Conservation (phyloP, 2,888 invertebrate genomes). For the Rhimphoctona megacephalus region DNA sequence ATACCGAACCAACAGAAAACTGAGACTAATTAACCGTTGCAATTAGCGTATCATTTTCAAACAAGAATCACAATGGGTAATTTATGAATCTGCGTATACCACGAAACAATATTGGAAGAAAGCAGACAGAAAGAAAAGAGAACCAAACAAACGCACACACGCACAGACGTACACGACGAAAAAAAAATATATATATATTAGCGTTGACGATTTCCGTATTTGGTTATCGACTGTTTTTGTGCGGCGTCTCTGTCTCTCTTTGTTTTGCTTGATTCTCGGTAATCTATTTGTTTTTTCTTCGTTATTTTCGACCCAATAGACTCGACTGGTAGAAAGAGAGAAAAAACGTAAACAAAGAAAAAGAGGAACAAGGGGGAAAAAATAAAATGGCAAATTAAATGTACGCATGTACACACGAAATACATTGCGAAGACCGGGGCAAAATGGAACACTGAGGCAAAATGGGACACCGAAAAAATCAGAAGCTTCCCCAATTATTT, state of each 20-base stretch:
- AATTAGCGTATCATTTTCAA: conserved; percentile 55
- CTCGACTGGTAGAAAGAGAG: conserved; percentile 19
- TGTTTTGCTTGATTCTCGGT: conserved; percentile 22
- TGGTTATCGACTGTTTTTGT: conserved; percentile 41
- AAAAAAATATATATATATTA: conserved; percentile 13
- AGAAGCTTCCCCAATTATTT: no score
- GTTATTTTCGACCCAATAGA: conserved; percentile 53
- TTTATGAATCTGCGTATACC: conserved; percentile 34
- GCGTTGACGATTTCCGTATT: conserved; percentile 43
- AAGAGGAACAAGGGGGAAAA: conserved; percentile 41
- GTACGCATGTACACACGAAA: background rate
- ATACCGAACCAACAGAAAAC: background rate
- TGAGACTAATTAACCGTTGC: conserved; percentile 63
- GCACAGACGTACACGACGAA: background rate
- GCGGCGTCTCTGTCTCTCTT: conserved; percentile 27
- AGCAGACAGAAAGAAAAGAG: conserved; percentile 11
- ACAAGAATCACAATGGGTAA: conserved; percentile 37
- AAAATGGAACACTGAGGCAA: no score
- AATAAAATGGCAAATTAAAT: conserved; percentile 57
- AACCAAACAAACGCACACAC: background rate
- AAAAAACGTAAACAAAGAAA: conserved; percentile 7
- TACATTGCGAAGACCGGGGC: no score
- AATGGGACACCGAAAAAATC: no score
- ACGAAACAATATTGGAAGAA: conserved; percentile 41
- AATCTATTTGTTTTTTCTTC: conserved; percentile 13